Base-by-base conservation (phyloP, 2,113 vertebrate species). In the Oostethus manadensis region DNA sequence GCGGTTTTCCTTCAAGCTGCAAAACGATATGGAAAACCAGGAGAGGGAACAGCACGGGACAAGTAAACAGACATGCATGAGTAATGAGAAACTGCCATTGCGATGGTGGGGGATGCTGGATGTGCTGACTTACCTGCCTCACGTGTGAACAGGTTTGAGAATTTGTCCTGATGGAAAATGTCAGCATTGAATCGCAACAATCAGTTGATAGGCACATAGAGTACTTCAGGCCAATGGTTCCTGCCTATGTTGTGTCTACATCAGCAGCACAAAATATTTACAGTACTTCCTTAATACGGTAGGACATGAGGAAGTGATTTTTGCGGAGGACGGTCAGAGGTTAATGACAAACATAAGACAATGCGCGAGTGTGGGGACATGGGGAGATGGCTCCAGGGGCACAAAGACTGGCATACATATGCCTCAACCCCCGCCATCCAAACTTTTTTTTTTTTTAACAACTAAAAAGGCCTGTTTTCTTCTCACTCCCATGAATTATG, bases 401-500 rank as follows among this genome's bases (percentile, higher is more conserved):
- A 96, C 94, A 98, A 94, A 94, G 92, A 89, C 79, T 87, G 90
- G 92, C 87, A 93, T 92, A 92, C 90, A 95, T 83, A 70, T 54
- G 64, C 67, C 70, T 64, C 63, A 38, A 38, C 70, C 73, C 77
- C 61, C 65, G 68, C 66, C 77, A 74, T 77, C 68, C 64, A 71
- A 70, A 73, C 64, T 71, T 72, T 70, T 21, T 53, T n/a, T 53
- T 51, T n/a, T 62, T 76, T 75, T 67, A 49, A 71, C 58, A 13
- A 8, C 66, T 76, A 72, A 78, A 40, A 70, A 68, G 90, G 88
- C 86, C 51, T 14, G 88, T 93, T 94, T 86, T 81, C 76, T 92
- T 91, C 90, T 90, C 88, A 93, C 86, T 93, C 86, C 89, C 90
- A 94, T 94, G 91, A 94, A 94, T 94, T 94, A 94, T 94, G 92